Conservation (phyloP, 2,888 invertebrate species). For the Tuberolachnus salignus region DNA sequence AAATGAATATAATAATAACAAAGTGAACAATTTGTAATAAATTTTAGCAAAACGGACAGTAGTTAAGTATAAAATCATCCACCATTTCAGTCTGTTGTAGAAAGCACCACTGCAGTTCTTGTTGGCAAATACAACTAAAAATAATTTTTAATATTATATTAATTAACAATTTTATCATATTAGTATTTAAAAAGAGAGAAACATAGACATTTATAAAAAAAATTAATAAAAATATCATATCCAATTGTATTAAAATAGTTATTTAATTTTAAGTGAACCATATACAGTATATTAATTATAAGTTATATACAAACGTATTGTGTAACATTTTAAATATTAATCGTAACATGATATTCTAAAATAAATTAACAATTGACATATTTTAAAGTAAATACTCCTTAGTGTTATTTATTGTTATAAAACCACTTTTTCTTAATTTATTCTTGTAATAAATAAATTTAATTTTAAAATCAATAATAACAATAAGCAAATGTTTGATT, state of each 20-base stretch:
- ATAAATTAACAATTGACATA: neutral
- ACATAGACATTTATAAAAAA: neutral
- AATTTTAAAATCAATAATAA: neutral
- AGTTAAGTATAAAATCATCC: neutral
- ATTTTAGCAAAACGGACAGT: neutral
- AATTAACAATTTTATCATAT: no score
- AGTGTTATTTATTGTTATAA: neutral
- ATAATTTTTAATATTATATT: slow-evolving; percentile 61
- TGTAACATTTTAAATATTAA: neutral
- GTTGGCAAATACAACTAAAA: slow-evolving; percentile 75
- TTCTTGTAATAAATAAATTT: no score
- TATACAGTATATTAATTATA: neutral
- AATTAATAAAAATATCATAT: neutral
- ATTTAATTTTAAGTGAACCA: neutral
- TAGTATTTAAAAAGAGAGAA: neutral
- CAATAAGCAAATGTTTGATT: neutral
- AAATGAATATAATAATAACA: neutral
- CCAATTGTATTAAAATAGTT: neutral
- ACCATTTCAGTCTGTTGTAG: slow-evolving; percentile 59
- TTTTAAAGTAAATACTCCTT: neutral
- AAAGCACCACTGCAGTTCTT: slow-evolving; percentile 74
- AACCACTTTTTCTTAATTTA: neutral
- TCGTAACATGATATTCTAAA: no score
- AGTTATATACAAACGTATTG: neutral
- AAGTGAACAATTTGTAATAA: neutral